A percentile compares a stretch with the other conserved stretches of the same genome.
Evolutionary conservation across 2,797 vertebrate genomes (phyloP).

Genomic region (Valencia hispanica): DNA sequence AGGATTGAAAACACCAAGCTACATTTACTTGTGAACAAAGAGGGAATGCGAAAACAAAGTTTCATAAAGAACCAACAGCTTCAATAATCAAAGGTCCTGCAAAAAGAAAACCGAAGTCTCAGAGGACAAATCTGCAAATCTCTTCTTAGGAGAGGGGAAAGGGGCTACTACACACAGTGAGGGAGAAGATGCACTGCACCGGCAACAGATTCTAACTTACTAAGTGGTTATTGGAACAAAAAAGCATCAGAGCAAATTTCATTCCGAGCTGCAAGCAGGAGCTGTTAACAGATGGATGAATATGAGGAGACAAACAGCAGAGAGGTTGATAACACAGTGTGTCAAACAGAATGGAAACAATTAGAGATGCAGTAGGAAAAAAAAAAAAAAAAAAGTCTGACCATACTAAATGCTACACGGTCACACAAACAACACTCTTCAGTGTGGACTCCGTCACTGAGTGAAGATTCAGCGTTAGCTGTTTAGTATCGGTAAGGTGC

Average conservation of each 20-base stretch:
- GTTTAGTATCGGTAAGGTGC: too few species aligned
- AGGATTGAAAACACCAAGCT: constrained; percentile 12
- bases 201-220: background rate
- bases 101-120: background rate
- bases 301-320: background rate
- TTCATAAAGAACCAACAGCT: constrained; percentile 1
- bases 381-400: background rate
- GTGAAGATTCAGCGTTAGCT: too few species aligned
- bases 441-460: too few species aligned
- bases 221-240: background rate
- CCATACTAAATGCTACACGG: background rate
- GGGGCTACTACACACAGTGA: background rate
- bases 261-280: background rate
- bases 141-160: constrained; percentile 2
- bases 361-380: background rate
- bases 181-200: background rate
- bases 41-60: background rate
- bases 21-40: background rate
- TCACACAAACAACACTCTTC: too few species aligned
- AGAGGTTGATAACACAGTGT: background rate
- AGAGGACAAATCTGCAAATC: constrained; percentile 8
- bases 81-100: background rate
- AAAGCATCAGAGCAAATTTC: background rate
- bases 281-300: background rate
- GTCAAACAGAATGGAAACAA: background rate